Conservation (phyloP, 2,797 vertebrate species). For the Tokudaia muenninki region DNA sequence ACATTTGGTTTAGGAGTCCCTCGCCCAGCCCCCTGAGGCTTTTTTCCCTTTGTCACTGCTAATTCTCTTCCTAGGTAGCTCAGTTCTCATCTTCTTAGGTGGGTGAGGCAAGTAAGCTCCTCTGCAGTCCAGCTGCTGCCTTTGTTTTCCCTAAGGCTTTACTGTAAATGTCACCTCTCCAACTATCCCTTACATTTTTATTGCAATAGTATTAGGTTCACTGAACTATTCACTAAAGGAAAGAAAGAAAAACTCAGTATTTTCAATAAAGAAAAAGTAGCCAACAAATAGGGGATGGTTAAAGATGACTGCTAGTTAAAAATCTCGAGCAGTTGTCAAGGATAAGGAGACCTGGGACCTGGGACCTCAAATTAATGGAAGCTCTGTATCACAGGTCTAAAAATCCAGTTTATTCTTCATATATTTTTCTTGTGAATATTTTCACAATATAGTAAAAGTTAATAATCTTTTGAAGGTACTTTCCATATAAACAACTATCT, state of each 20-base stretch:
- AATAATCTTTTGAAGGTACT: conserved; percentile 87
- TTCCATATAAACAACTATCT: conserved; percentile 88
- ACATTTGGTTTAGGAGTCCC: conserved; percentile 69
- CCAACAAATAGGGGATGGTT: conserved; percentile 39
- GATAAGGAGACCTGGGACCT: conserved; percentile 79
- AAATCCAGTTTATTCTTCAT: conserved; percentile 88
- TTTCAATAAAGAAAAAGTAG: conserved; percentile 75
- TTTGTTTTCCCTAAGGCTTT: conserved; percentile 74
- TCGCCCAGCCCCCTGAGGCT: conserved; percentile 83
- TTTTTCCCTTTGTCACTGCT: conserved; percentile 73
- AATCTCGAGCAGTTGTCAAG: conserved; percentile 82
- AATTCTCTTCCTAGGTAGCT: conserved; percentile 70
- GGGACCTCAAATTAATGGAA: conserved; percentile 89
- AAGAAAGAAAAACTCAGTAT: conserved; percentile 68
- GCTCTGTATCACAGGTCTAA: conserved; percentile 90
- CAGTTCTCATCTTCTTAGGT: conserved; percentile 78
- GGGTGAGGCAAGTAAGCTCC: conserved; percentile 77
- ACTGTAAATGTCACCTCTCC: conserved; percentile 68
- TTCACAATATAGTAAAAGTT: conserved; percentile 84
- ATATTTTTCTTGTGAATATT: conserved; percentile 86
- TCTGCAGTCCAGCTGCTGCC: conserved; percentile 69
- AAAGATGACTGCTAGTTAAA: conserved; percentile 73
- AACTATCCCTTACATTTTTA: conserved; percentile 76
- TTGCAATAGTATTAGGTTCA: conserved; percentile 74
- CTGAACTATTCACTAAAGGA: conserved; percentile 58